Base-by-base conservation (phyloP, 2,113 vertebrate genomes). In the Rhagologus leucostigma region DNA sequence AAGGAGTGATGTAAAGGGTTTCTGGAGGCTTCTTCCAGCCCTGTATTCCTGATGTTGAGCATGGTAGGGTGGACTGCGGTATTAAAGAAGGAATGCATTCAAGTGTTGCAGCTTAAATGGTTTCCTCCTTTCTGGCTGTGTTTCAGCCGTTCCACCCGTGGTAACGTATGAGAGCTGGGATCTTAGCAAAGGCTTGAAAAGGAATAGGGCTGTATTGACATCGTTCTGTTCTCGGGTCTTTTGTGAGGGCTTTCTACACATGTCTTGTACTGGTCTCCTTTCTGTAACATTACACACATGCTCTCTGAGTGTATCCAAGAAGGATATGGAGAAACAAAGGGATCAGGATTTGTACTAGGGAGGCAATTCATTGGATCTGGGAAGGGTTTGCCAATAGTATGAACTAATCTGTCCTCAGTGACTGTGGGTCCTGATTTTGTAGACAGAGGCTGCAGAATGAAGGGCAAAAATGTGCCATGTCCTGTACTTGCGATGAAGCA, bases 121-220 rank as follows among this genome's bases (percentile, higher is more conserved):
- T n/a, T 75, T 56, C 37, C 55, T 82, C 13, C 47, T 71, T 82
- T 63, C 65, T 52, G 30, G 29, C 44, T 75, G 15, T 56, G 13
- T 65, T 71, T 71, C 69, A 79, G 47, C 37, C 24, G 4, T 57
- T 81, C 81, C 24, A 27, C 9, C 11, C 20, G 0, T 1, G 2
- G 8, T 44, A 0, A 1, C 0, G 0, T 32, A 18, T 23, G 21
- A 23, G 23, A 49, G 23, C 50, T 55, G 65, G 33, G 33, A 33
- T 62, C 55, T 52, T 59, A 3, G 4, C 13, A 27, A 71, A 55
- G 44, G 7, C 78, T 71, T 1, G 1, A 11, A 37, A 41, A 68
- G 37, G 11, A 35, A 18, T 47, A 32, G 30, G 22, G 13, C 47
- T 41, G 13, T 29, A 17, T 57, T 50, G 57, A 27, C 18, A 20